Evolutionary conservation across 2,113 vertebrate genomes (phyloP), one percentile per base, ranked within the genome.

Genomic region (Arvicanthis niloticus): DNA sequence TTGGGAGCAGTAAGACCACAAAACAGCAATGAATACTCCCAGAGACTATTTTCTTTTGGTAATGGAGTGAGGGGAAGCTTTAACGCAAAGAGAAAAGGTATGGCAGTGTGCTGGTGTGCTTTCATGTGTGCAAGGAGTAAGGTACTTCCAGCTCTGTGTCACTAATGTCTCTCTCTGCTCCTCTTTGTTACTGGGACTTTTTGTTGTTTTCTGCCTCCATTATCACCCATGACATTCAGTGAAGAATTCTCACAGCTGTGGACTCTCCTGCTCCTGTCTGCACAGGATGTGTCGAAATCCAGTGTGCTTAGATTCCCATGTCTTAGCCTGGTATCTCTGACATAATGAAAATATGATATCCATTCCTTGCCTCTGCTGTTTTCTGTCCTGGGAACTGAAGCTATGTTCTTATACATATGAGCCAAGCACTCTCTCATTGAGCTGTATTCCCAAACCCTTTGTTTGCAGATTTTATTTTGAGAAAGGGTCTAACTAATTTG

Each of bases 231-330:
- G 37, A 22, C 80, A 29, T 2, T n/a, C 31, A 45, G 3, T 4
- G 78, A 78, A 2, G 53, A 24, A 7, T 11, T 21, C 53, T 67
- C 22, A 13, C 4, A 58, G n/a, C 37, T 31, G 11, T 24, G 24
- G 2, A 24, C 15, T 4, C 26, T 15, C 24, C 17, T 48, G 58
- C 37, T 82, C 37, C 34, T 0, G 11, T 1, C 29, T 31, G 60
- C 29, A 42, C 11, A 11, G 1, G 15, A 75, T 11, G 53, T 0
- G 0, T 0, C 34, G 31, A 34, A 6, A n/a, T 37, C 48, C 3
- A 19, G 15, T 1, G 5, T 16, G n/a, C 17, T 75, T 24, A 72
- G 37, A 51, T 5, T 7, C 34, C n/a, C 0, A 0, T 3, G 3
- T 21, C 8, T 45, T 42, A 82, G 31, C 45, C 17, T 5, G 22